A percentile compares a stretch with the other conserved stretches of the same genome.
phyloP scores from a whole-genome alignment of 2,113 vertebrate genomes.

The Phrynosoma platyrhinos region DNA sequence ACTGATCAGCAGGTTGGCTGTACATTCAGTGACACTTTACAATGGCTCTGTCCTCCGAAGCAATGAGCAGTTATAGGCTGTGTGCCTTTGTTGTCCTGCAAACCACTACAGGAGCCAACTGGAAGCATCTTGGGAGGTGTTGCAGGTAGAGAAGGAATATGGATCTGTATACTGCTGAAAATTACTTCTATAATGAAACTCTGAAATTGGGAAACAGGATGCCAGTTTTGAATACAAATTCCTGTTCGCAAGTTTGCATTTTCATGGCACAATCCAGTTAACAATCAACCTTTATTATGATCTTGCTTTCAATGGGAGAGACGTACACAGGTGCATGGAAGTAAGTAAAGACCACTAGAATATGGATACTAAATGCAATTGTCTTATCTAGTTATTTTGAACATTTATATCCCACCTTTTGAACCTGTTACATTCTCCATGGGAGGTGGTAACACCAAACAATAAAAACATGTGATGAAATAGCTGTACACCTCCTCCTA shows the following conservation, averaged over 20 bases:
- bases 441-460: neutral
- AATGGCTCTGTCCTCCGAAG: neutral
- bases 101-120: neutral
- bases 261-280: neutral
- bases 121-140: neutral
- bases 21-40: neutral
- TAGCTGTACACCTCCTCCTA: neutral
- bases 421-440: neutral
- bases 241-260: neutral
- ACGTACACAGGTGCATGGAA: neutral
- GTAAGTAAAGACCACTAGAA: neutral
- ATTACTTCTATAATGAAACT: neutral
- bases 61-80: neutral
- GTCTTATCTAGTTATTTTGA: too few species aligned
- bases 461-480: neutral
- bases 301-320: neutral
- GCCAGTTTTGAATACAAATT: neutral
- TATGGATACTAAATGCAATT: neutral
- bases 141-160: neutral
- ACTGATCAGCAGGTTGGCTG: neutral
- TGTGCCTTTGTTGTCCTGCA: neutral
- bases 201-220: neutral
- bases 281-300: neutral
- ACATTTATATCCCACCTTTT: neutral
- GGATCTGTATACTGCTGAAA: neutral